A percentile compares a stretch with the other conserved stretches of the same genome.
These are phyloP conservation scores for Calliopsis andreniformis DNA, from an alignment of 1,140 invertebrate genomes.

Conservation along the genomic window DNA sequence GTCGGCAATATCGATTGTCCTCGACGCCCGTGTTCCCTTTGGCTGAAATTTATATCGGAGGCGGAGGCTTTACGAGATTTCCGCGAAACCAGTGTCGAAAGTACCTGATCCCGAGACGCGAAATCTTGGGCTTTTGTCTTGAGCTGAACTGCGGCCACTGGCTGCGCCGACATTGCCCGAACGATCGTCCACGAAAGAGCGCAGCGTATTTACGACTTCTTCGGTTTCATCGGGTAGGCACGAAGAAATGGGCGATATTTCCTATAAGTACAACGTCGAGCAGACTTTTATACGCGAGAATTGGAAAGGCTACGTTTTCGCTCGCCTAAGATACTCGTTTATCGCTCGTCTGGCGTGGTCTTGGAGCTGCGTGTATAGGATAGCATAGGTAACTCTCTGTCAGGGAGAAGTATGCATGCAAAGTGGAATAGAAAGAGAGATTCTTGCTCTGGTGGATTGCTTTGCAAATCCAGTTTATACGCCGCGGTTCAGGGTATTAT, in stretches of 20 bases:
- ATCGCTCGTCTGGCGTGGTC: neutral
- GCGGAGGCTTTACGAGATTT: constrained; percentile 37
- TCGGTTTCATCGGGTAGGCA: neutral
- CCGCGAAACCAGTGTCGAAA: constrained; percentile 21
- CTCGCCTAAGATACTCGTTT: neutral
- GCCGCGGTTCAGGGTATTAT: too few species aligned
- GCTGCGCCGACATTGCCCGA: neutral
- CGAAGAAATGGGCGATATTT: neutral
- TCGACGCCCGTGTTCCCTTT: neutral
- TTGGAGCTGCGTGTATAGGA: too few species aligned
- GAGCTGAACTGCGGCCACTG: neutral
- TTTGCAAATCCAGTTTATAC: too few species aligned
- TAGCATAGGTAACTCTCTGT: too few species aligned
- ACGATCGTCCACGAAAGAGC: constrained; percentile 9
- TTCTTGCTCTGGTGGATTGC: too few species aligned
- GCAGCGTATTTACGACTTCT: constrained; percentile 30
- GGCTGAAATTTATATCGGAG: neutral
- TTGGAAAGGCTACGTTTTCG: neutral
- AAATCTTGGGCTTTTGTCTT: constrained; percentile 7
- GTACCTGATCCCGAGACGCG: constrained; percentile 3
- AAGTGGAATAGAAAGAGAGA: too few species aligned
- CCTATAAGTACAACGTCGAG: neutral
- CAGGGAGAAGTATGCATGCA: too few species aligned
- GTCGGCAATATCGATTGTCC: constrained; percentile 4
- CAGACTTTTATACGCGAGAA: neutral